Conservation (phyloP, 2,888 invertebrate species). For the Podabrus alpinus region DNA sequence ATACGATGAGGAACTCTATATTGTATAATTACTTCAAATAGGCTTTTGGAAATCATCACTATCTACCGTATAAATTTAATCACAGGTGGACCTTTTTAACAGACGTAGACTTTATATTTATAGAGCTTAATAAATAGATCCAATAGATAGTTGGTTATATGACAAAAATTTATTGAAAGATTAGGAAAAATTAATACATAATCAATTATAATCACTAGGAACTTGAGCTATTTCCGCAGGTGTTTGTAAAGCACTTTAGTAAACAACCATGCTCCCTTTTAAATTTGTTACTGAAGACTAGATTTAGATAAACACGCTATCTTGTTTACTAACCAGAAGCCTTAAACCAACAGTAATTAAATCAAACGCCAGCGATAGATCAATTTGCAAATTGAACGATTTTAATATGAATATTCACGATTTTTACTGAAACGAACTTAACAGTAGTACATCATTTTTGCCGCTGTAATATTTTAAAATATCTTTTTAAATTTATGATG, state of each 20-base stretch:
- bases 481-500: too few relatives aligned
- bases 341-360: slow-evolving; percentile 5
- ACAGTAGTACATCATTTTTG: too few relatives aligned
- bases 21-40: too few relatives aligned
- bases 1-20: too few relatives aligned
- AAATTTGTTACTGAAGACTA: slow-evolving; percentile 20
- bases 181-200: slow-evolving; percentile 6
- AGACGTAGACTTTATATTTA: too few relatives aligned
- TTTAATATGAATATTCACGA: neutral
- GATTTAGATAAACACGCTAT: slow-evolving; percentile 23
- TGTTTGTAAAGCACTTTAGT: slow-evolving; percentile 26
- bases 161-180: neutral
- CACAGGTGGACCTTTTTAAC: too few relatives aligned
- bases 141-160: neutral
- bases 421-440: neutral
- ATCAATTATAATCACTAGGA: slow-evolving; percentile 7
- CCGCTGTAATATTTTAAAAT: neutral
- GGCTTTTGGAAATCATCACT: too few relatives aligned
- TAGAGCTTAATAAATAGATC: neutral
- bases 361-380: neutral
- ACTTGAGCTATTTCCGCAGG: slow-evolving; percentile 6
- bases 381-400: neutral
- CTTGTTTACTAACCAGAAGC: slow-evolving; percentile 19
- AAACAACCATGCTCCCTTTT: slow-evolving; percentile 27
- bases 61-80: neutral